phyloP scores from a whole-genome alignment of 1,140 invertebrate species.

The Nomia melanderi region DNA sequence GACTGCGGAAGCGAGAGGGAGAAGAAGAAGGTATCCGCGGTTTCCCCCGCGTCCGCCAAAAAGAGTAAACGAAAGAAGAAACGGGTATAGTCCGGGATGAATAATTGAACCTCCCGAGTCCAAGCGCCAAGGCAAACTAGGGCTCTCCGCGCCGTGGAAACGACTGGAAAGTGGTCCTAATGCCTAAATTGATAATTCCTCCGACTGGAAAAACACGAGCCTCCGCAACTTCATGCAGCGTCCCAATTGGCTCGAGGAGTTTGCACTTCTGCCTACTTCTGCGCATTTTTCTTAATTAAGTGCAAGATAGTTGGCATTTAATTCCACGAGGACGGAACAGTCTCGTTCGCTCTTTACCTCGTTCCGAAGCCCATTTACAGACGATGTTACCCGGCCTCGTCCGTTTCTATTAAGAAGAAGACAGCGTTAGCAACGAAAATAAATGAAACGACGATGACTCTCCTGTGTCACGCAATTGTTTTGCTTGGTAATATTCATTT shows the following conservation, averaged over 20 bases:
- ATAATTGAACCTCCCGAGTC: constrained; percentile 63
- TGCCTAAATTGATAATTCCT: constrained; percentile 61
- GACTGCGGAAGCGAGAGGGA: constrained; percentile 4
- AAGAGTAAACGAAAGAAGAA: constrained; percentile 56
- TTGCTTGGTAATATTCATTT: too few relatives aligned
- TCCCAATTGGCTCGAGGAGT: constrained; percentile 27
- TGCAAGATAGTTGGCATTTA: constrained; percentile 19
- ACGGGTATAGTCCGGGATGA: constrained; percentile 51
- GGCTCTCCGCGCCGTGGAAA: constrained; percentile 2
- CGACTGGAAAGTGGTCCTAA: constrained; percentile 54
- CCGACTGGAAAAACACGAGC: constrained; percentile 30
- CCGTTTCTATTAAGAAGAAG: not conserved
- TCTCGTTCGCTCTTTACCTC: not conserved
- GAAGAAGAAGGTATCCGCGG: constrained; percentile 33
- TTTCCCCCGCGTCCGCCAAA: constrained; percentile 51
- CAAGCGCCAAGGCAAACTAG: constrained; percentile 54
- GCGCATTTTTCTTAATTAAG: constrained; percentile 43
- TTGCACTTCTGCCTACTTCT: constrained; percentile 40
- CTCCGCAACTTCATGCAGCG: not conserved
- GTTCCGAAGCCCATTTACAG: not conserved
- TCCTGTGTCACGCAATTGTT: too few relatives aligned
- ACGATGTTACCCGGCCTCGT: not conserved
- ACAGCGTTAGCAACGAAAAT: not conserved
- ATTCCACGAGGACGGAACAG: not conserved
- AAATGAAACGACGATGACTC: too few relatives aligned